phyloP scores from a whole-genome alignment of 2,113 vertebrate species.

The Sciurus niger region DNA sequence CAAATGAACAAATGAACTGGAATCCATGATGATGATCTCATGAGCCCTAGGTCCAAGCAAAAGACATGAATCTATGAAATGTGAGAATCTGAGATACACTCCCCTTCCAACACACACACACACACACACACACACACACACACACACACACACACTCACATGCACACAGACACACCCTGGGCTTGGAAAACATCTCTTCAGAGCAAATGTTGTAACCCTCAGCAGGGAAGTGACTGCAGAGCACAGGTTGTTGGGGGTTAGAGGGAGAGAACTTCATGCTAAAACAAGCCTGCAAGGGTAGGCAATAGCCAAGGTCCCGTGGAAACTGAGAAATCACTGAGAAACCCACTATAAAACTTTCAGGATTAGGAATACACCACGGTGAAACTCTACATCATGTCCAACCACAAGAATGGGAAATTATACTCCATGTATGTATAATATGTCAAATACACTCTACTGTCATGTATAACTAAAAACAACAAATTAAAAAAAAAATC shows the following conservation, averaged over 20 bases:
- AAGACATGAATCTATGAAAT: not conserved
- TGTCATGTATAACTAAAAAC: too few relatives aligned
- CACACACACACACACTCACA: too few relatives aligned
- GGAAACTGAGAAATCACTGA: not conserved
- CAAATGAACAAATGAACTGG: constrained; percentile 15
- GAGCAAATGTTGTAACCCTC: not conserved
- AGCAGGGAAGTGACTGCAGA: not conserved
- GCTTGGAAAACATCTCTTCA: constrained; percentile 29
- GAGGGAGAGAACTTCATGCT: not conserved
- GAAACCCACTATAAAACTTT: not conserved
- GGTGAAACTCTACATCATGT: too few relatives aligned
- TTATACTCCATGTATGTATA: too few relatives aligned
- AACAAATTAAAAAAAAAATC: not conserved
- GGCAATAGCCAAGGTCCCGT: not conserved
- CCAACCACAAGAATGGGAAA: too few relatives aligned
- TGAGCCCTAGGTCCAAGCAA: constrained; percentile 1
- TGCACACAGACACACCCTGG: not conserved
- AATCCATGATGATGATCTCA: not conserved
- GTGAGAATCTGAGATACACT: not conserved
- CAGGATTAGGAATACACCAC: not conserved
- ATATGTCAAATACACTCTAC: too few relatives aligned
- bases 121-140: too few relatives aligned
- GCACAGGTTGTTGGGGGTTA: not conserved
- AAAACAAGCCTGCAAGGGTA: not conserved
- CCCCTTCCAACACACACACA: not conserved